Evolutionary conservation across 2,888 invertebrate species (phyloP), one percentile per base, ranked within the genome.

Genomic region (Xylota sylvarum): DNA sequence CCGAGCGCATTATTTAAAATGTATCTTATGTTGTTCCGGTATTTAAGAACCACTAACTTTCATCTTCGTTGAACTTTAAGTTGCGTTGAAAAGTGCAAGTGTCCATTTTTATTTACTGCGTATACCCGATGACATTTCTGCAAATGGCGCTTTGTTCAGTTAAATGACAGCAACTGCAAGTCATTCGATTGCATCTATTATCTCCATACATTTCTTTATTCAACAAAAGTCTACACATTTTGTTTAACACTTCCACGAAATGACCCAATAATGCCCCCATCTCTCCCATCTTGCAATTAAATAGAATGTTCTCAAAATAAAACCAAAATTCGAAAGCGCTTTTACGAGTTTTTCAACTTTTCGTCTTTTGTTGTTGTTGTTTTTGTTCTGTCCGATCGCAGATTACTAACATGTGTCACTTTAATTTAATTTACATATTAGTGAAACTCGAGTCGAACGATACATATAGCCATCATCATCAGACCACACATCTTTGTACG

Each of bases 331-430:
- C 73, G 73, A 78, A 84, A 84, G 79, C 67, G 37, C 58, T 67
- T 83, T 55, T 62, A 83, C 83, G 55, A 73, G 83, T 84, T 84
- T 84, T 84, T 84, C 83, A 46, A 52, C 65, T 83, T 81, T 62
- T 56, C 17, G 17, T 56, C 48, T 23, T 37, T 56, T 27, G 48
- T 55, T 19, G 27, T 62, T 27, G 46, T 10, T 7, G 37, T 50
- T 14, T 50, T 19, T 0, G 43, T 55, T 46, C 46, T 17, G n/a
- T 6, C 32, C n/a, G 55, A 37, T 32, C 46, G 60, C 9, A 64
- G 55, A 72, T 70, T 72, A 79, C 55, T 32, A 79, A 12, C 64
- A 64, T 79, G 79, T 79, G 79, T 79, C 70, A 79, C 64, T 79
- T 79, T 79, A 56, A 79, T 79, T 79, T 72, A 79, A 79, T 79